phyloP scores from a whole-genome alignment of 2,888 invertebrate genomes.

The Pherbina coryleti region DNA sequence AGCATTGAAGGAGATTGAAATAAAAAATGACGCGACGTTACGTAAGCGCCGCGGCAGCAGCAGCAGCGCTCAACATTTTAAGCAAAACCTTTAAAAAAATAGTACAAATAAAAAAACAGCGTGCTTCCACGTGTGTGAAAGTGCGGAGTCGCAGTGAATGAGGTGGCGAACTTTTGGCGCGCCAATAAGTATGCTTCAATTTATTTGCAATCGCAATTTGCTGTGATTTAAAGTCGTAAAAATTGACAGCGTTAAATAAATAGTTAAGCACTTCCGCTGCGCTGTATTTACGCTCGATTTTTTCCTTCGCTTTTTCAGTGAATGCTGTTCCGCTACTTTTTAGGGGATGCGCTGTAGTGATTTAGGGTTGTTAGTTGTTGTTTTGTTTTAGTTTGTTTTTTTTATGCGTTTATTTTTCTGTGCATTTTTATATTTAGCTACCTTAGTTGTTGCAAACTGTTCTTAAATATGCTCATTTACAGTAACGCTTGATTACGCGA shows the following conservation, averaged over 20 bases:
- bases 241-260: constrained; percentile 37
- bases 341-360: background rate
- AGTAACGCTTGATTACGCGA: constrained; percentile 33
- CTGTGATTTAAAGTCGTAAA: constrained; percentile 36
- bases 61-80: background rate
- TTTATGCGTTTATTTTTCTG: background rate
- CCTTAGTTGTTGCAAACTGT: constrained; percentile 37
- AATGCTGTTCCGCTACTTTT: background rate
- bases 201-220: constrained; percentile 24
- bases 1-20: background rate
- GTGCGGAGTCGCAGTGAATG: background rate
- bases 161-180: background rate
- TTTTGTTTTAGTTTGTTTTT: background rate
- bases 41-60: background rate
- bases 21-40: background rate
- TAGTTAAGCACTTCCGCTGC: constrained; percentile 3
- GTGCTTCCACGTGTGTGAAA: background rate
- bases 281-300: background rate
- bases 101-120: too few relatives aligned
- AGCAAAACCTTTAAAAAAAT: too few relatives aligned
- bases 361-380: background rate
- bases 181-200: constrained; percentile 29
- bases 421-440: constrained; percentile 28
- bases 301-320: background rate
- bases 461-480: constrained; percentile 28